These are phyloP conservation scores for Yponomeuta evonymella DNA, from an alignment of 2,888 invertebrate genomes.

Conservation along the genomic window DNA sequence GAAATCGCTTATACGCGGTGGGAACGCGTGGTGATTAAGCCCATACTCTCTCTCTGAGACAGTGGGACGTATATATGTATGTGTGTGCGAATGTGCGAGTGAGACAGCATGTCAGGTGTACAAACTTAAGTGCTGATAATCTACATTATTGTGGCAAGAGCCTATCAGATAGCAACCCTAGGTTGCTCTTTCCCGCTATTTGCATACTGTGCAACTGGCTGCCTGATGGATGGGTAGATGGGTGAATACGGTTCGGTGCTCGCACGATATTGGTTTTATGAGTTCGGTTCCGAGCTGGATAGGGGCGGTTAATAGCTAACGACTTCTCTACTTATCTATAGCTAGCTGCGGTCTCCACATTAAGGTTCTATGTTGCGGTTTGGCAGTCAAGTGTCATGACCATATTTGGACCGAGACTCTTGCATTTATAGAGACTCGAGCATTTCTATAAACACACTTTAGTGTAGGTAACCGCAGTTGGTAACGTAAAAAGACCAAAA, in stretches of 20 bases:
- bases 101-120: too few species aligned
- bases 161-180: neutral
- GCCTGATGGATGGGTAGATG: neutral
- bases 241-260: neutral
- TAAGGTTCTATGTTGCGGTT: neutral
- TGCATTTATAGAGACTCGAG: neutral
- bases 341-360: neutral
- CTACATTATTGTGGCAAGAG: neutral
- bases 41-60: too few species aligned
- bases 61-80: too few species aligned
- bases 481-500: neutral
- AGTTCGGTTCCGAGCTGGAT: neutral
- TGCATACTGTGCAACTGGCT: conserved; percentile 2
- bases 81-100: too few species aligned
- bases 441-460: neutral
- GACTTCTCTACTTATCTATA: neutral
- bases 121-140: too few species aligned
- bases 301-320: neutral
- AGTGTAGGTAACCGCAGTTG: neutral
- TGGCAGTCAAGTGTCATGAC: neutral
- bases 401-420: neutral
- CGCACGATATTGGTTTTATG: neutral
- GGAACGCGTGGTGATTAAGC: too few species aligned
- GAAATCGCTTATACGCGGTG: too few species aligned
- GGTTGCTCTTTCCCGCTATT: neutral